Evolutionary conservation across 2,888 invertebrate genomes (phyloP), one percentile per base, ranked within the genome.

Genomic region (Prosapia bicincta): DNA sequence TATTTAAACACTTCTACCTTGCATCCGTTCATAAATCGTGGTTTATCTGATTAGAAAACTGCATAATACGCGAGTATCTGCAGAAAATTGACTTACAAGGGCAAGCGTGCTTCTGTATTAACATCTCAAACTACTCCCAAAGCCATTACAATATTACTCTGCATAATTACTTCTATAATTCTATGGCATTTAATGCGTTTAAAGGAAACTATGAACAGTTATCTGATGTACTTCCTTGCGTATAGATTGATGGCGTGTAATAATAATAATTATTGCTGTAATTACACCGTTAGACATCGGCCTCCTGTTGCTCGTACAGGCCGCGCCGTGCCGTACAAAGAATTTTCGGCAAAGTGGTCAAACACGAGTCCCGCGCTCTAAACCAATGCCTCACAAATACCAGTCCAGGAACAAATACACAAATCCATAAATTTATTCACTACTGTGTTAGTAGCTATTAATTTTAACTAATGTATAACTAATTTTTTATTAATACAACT

Each of bases 201-300:
- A 73, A 73, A 73, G 68, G 68, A 68, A 68, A 32, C 26, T 69
- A 54, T 72, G 38, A 20, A 23, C 68, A 26, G 26, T 38, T 72
- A 72, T 72, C 72, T 68, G 73, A 73, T 73, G 26, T 67, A 20
- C 68, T 68, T 43, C 32, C 73, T 67, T 38, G 73, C 73, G 68
- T 73, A 73, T 73, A 73, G 73, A 73, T 73, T 73, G 67, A 73
- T 32, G 32, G 26, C n/a, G 68, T 68, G 54, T 73, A 73, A 73
- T 73, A 6, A 2, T n/a, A 68, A 68, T 73, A 68, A 26, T 73
- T 23, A 13, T 73, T 68, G 43, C 15, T 24, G 20, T 68, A 73
- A 73, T 73, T 73, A 66, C 67, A 67, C 54, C 20, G 54, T n/a
- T 54, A 54, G 54, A 20, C 54, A 6, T 10, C 54, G 54, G 54